phyloP scores from a whole-genome alignment of 2,797 vertebrate genomes.

The Eidolon dupreanum region DNA sequence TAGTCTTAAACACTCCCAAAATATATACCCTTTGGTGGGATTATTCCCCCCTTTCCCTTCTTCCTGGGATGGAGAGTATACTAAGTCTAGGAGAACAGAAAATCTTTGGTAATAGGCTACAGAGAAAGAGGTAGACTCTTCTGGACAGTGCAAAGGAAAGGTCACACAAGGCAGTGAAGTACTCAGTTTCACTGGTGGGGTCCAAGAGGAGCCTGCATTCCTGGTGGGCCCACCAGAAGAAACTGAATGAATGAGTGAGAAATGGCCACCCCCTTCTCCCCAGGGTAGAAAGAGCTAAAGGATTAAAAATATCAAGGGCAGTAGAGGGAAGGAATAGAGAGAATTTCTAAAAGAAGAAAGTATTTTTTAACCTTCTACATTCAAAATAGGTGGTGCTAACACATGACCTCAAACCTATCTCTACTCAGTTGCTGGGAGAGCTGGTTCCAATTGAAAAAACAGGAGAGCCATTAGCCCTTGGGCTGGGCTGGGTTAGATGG shows the following conservation, averaged over 20 bases:
- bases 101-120: background rate
- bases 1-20: background rate
- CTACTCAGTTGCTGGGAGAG: background rate
- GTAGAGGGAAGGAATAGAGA: background rate
- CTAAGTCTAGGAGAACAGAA: background rate
- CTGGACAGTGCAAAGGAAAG: background rate
- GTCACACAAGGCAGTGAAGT: fast-evolving
- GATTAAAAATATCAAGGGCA: background rate
- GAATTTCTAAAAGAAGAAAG: background rate
- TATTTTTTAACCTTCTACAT: background rate
- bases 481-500: background rate
- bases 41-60: background rate
- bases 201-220: too few relatives aligned
- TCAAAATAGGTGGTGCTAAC: background rate
- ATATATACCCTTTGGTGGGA: background rate
- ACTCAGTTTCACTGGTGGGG: too few relatives aligned
- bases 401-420: background rate
- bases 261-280: background rate
- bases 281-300: background rate
- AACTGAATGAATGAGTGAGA: background rate
- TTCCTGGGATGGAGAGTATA: background rate
- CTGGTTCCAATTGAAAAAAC: background rate
- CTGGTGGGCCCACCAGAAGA: background rate
- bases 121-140: background rate
- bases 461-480: background rate